phyloP scores from a whole-genome alignment of 2,113 vertebrate species.

The Ibidorhyncha struthersii region DNA sequence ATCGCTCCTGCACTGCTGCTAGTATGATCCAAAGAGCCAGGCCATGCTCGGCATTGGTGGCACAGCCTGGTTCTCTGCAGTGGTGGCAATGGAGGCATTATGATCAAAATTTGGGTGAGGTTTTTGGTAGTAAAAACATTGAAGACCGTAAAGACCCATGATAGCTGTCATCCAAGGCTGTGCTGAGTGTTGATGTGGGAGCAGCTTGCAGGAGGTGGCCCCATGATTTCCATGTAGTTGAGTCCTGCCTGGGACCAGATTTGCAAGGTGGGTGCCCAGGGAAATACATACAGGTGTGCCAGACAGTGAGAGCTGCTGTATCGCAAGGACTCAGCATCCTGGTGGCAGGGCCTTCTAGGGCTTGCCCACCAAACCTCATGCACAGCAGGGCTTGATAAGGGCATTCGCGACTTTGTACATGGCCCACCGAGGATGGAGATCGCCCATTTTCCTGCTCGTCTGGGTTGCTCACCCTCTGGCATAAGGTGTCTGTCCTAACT shows the following conservation, averaged over 20 bases:
- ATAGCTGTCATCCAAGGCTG: neutral
- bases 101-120: neutral
- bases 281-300: accelerated
- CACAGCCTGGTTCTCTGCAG: neutral
- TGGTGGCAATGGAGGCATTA: neutral
- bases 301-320: neutral
- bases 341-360: too few relatives aligned
- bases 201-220: neutral
- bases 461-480: neutral
- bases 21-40: neutral
- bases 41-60: too few relatives aligned
- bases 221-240: accelerated
- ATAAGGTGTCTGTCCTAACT: neutral
- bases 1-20: accelerated
- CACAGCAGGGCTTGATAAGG: neutral
- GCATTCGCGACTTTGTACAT: accelerated
- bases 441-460: neutral
- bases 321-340: too few relatives aligned
- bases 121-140: neutral
- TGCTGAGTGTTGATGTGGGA: neutral
- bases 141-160: neutral
- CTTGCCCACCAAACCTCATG: neutral
- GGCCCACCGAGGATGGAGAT: accelerated
- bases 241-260: neutral
- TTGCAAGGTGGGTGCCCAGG: neutral